Evolutionary conservation across 2,797 vertebrate species (phyloP).

Genomic region (Malacoctenus gilli): DNA sequence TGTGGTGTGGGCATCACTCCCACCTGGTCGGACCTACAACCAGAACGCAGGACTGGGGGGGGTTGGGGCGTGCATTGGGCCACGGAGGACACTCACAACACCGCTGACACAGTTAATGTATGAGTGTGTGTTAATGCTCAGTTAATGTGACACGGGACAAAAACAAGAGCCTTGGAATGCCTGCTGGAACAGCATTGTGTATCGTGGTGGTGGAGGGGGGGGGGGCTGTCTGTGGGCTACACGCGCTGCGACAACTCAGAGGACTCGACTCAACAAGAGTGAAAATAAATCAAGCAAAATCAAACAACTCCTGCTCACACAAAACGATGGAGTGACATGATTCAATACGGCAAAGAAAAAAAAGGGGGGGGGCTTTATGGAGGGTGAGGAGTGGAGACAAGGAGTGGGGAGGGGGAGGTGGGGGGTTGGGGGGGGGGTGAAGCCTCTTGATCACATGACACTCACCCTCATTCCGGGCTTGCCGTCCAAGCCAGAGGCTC

Average conservation of each 20-base stretch:
- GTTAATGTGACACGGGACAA: conserved; percentile 79
- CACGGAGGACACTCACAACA: conserved; percentile 64
- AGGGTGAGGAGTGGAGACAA: conserved; percentile 7
- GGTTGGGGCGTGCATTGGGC: conserved; percentile 73
- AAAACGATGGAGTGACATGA: conserved; percentile 29
- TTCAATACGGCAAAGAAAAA: conserved; percentile 3
- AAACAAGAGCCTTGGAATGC: conserved; percentile 56
- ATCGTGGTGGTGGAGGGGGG: no score
- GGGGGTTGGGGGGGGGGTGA: conserved; percentile 63
- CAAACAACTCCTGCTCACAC: background rate
- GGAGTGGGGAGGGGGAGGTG: conserved; percentile 30
- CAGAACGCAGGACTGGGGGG: conserved; percentile 51
- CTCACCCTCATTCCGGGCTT: conserved; percentile 99
- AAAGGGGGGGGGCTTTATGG: conserved; percentile 23
- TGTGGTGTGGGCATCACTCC: conserved; percentile 23
- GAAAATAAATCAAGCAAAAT: no score
- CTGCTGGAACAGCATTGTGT: conserved; percentile 22
- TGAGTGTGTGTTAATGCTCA: conserved; percentile 82
- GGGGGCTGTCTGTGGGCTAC: conserved; percentile 15
- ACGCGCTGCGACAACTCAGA: no score
- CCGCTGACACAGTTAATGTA: conserved; percentile 78
- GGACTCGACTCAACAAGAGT: background rate
- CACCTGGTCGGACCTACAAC: conserved; percentile 40
- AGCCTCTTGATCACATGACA: conserved; percentile 82
- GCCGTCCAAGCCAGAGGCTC: conserved; percentile 99